A percentile compares a stretch with the other conserved stretches of the same genome.
phyloP scores from a whole-genome alignment of 2,113 vertebrate species.

The Thomomys bottae region DNA sequence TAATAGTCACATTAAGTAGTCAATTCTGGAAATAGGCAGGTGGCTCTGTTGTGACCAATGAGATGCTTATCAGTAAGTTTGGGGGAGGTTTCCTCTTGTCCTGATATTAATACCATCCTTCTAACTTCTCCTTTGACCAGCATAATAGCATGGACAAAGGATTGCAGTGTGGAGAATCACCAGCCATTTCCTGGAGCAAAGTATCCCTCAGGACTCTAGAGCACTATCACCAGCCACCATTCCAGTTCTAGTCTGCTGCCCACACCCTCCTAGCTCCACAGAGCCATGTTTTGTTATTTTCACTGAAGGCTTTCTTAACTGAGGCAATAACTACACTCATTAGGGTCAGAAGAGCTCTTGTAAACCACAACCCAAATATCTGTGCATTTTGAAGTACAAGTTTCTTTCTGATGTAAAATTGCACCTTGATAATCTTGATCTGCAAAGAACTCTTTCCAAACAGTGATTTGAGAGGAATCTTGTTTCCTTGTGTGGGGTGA shows the following conservation, averaged over 20 bases:
- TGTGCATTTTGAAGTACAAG: neutral
- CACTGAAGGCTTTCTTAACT: neutral
- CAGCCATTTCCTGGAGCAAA: neutral
- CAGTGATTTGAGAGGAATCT: neutral
- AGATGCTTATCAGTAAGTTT: neutral
- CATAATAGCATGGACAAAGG: neutral
- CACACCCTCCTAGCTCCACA: accelerated
- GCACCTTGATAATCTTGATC: neutral
- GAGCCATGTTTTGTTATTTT: neutral
- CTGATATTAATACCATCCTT: neutral
- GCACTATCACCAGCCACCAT: neutral
- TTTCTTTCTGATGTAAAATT: neutral
- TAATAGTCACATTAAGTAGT: neutral
- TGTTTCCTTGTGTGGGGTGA: neutral
- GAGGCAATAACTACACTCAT: neutral
- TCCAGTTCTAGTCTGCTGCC: accelerated
- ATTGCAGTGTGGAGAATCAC: neutral
- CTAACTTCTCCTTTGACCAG: neutral
- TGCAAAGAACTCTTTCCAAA: neutral
- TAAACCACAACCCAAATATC: neutral
- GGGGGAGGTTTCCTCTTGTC: neutral
- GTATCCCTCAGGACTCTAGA: neutral
- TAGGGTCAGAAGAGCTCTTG: neutral
- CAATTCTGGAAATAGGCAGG: neutral
- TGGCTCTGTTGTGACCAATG: neutral